These are phyloP conservation scores for Nephila pilipes DNA, from an alignment of 1,140 invertebrate species.

Conservation along the genomic window DNA sequence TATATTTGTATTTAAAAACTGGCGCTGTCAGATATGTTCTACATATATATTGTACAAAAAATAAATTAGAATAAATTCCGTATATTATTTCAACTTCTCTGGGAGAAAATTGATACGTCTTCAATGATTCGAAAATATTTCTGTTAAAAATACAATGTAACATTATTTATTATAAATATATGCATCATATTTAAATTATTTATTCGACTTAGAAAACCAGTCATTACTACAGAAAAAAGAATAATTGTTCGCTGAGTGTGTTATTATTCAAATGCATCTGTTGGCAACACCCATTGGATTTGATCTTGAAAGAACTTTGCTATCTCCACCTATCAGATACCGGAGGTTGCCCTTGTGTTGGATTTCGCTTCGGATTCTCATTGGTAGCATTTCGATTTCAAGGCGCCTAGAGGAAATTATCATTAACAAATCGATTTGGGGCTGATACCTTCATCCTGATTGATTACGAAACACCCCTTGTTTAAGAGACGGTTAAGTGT, in stretches of 20 bases:
- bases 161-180: too few species aligned
- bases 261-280: background rate
- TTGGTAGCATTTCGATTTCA: slow-evolving; percentile 29
- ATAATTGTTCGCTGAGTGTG: background rate
- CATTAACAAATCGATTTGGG: slow-evolving; percentile 28
- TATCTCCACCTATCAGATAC: slow-evolving; percentile 36
- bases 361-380: background rate
- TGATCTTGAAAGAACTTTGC: background rate
- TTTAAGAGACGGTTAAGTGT: background rate
- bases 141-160: too few species aligned
- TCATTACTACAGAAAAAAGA: too few species aligned
- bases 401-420: slow-evolving; percentile 4
- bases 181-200: too few species aligned
- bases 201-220: too few species aligned
- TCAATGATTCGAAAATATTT: too few species aligned
- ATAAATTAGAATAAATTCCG: too few species aligned
- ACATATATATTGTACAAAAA: too few species aligned
- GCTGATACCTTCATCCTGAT: background rate
- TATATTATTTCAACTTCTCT: too few species aligned
- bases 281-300: background rate
- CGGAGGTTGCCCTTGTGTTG: slow-evolving; percentile 25
- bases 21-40: too few species aligned
- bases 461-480: background rate
- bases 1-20: too few species aligned
- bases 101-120: too few species aligned